Conservation (phyloP, 92 coral and sea anemone species). For the Galaxea fascicularis region DNA sequence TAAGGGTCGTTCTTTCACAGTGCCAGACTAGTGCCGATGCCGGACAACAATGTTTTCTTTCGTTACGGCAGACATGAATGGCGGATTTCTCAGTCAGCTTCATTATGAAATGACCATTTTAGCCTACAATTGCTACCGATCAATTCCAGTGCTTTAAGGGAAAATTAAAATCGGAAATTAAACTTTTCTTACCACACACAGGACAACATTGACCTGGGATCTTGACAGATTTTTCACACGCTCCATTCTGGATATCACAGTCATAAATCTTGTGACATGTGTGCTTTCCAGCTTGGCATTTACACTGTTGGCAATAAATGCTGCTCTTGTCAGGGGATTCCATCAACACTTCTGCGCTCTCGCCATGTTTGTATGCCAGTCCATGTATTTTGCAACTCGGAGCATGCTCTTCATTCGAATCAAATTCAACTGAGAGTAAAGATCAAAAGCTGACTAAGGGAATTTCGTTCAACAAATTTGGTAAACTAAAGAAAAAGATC, state of each 20-base stretch:
- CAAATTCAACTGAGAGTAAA: conserved; percentile 11
- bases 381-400: conserved; percentile 32
- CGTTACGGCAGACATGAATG: too few relatives aligned
- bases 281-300: conserved; percentile 37
- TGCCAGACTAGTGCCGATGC: too few relatives aligned
- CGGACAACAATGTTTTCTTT: too few relatives aligned
- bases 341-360: conserved; percentile 41
- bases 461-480: neutral
- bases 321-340: conserved; percentile 32
- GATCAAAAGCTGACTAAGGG: too few relatives aligned
- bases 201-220: conserved; percentile 62
- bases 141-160: too few relatives aligned
- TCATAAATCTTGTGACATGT: conserved; percentile 41
- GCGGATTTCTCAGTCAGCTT: too few relatives aligned
- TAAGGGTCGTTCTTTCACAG: too few relatives aligned
- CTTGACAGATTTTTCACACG: conserved; percentile 55
- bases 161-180: neutral
- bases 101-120: too few relatives aligned
- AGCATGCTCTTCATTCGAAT: conserved; percentile 7
- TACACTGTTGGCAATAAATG: conserved; percentile 48
- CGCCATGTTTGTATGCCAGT: conserved; percentile 19
- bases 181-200: conserved; percentile 48
- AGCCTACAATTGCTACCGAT: too few relatives aligned
- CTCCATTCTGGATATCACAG: conserved; percentile 42
- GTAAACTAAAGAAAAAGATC: too few relatives aligned